Evolutionary conservation across 2,113 vertebrate species (phyloP), one percentile per base, ranked within the genome.

Genomic region (Solenodon paradoxus): DNA sequence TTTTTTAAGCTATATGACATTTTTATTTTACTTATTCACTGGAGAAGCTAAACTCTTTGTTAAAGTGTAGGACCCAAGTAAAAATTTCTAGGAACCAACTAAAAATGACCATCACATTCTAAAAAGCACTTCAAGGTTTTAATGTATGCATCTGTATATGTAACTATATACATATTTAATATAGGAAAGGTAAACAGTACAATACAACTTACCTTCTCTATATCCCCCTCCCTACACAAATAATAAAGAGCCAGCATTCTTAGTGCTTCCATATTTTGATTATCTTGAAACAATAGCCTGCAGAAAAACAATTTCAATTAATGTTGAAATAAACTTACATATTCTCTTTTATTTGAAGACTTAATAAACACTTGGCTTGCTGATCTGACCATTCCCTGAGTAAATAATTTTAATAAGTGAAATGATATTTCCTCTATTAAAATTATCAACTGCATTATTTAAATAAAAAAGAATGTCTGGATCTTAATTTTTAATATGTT

Each of bases 231-330:
- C 92, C 99, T 98, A 96, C 99, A 99, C n/a, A 99, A 97, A 80
- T 98, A 98, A 97, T 99, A 97, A 32, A 99, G 96, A 20, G 98
- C 99, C 87, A 99, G 98, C 98, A 99, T 99, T 97, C 99, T 98
- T 61, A 99, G 96, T 6, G 99, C 99, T 97, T 99, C 99, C 95
- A 99, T 97, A 96, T 99, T 99, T 97, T 99, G 98, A 97, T 97
- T 98, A 98, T 99, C 99, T 97, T 98, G 99, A 97, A 99, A 99
- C 97, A 99, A 96, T 78, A 99, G 97, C 94, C 99, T 99, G 98
- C 85, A 96, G 97, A 28, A 97, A 98, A 97, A 98, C 0, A n/a
- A 95, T 87, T 69, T 35, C 26, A 96, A 1, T 61, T 75, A 59
- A 95, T 94, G 9, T 35, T 40, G 26, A 97, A 86, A 61, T 94